A percentile compares a stretch with the other conserved stretches of the same genome.
Evolutionary conservation across 92 coral and sea anemone species (phyloP).

Genomic region (Paramuricea clavata): DNA sequence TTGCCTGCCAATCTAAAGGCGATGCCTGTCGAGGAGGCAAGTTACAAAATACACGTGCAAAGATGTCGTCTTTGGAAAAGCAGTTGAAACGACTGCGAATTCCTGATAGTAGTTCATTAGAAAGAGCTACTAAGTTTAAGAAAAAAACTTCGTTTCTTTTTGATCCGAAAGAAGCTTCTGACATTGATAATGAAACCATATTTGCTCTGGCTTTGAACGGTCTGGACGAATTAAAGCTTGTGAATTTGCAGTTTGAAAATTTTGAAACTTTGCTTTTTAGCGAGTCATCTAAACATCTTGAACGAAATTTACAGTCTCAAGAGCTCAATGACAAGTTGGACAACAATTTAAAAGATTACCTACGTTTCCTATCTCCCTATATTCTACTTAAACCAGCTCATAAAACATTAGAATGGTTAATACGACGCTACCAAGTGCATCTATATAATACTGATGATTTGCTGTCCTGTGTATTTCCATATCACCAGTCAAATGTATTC

Average conservation of each 20-base stretch:
- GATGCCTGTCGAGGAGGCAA: too few species aligned
- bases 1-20: too few species aligned
- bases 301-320: conserved; percentile 82
- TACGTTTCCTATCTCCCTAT: conserved; percentile 88
- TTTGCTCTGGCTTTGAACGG: conserved; percentile 92
- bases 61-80: conserved; percentile 94
- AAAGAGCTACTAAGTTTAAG: conserved; percentile 73
- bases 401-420: conserved; percentile 92
- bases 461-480: conserved; percentile 83
- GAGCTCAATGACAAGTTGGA: conserved; percentile 85
- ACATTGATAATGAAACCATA: conserved; percentile 94
- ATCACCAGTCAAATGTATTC: conserved; percentile 93
- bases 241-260: conserved; percentile 74
- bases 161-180: conserved; percentile 92
- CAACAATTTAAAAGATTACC: conserved; percentile 73
- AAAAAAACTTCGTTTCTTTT: conserved; percentile 88
- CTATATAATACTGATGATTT: conserved; percentile 79
- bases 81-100: conserved; percentile 94
- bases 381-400: conserved; percentile 95
- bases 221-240: conserved; percentile 81
- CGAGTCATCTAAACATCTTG: conserved; percentile 83
- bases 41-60: conserved; percentile 49
- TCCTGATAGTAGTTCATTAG: conserved; percentile 79
- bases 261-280: conserved; percentile 81
- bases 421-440: conserved; percentile 88